Evolutionary conservation across 2,888 invertebrate species (phyloP).

Genomic region (Hartigia nigra): DNA sequence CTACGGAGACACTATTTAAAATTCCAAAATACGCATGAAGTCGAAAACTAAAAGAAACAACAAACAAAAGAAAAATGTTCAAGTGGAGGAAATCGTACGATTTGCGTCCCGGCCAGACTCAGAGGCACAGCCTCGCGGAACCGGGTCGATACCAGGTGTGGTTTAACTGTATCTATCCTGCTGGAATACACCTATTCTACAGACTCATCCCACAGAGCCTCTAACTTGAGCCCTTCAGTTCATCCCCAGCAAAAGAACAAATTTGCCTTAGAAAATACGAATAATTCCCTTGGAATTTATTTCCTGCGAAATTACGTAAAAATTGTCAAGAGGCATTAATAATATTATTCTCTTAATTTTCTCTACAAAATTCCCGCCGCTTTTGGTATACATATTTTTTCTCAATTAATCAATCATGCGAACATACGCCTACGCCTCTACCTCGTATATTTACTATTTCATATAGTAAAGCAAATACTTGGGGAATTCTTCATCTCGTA

Average conservation of each 20-base stretch:
- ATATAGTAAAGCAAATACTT: neutral
- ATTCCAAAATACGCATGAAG: neutral
- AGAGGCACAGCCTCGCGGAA: slow-evolving; percentile 17
- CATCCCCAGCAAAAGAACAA: neutral
- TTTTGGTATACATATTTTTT: neutral
- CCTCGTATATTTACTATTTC: neutral
- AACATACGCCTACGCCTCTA: neutral
- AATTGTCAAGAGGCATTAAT: neutral
- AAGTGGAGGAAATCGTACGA: neutral
- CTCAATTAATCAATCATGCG: neutral
- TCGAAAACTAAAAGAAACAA: neutral
- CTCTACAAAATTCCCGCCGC: neutral
- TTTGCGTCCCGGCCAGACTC: slow-evolving; percentile 8
- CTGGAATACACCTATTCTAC: neutral
- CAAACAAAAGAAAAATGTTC: neutral
- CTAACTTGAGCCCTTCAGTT: neutral
- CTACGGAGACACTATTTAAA: neutral
- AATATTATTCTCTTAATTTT: neutral
- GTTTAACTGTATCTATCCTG: slow-evolving; percentile 21
- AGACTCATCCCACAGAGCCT: neutral
- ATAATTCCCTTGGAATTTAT: neutral
- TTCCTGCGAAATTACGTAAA: neutral
- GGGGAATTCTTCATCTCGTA: neutral
- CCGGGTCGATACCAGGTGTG: slow-evolving; percentile 28
- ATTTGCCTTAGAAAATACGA: neutral